Evolutionary conservation across 2,888 invertebrate genomes (phyloP).

Genomic region (Lasioglossum calceatum): DNA sequence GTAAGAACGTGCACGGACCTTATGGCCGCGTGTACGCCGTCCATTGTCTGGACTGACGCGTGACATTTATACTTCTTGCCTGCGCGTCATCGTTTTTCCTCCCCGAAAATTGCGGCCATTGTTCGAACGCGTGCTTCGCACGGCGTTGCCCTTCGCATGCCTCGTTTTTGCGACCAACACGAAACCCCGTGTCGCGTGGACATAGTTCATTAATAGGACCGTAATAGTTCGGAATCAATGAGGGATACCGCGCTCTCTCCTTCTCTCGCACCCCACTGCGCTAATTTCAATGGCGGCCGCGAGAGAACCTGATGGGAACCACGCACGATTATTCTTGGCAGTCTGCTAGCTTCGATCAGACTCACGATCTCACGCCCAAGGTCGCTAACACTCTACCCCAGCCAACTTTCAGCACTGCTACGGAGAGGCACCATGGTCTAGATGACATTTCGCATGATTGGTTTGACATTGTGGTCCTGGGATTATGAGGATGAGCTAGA

Average conservation of each 20-base stretch:
- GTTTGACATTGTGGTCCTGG: not conserved
- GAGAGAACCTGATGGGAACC: not conserved
- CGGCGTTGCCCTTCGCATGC: conserved; percentile 5
- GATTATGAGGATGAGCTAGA: not conserved
- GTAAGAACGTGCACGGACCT: conserved; percentile 52
- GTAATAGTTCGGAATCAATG: not conserved
- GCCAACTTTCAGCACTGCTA: not conserved
- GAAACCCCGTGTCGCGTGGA: conserved; percentile 4
- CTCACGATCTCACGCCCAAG: not conserved
- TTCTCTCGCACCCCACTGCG: not conserved
- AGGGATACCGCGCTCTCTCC: not conserved
- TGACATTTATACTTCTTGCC: conserved; percentile 31
- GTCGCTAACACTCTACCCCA: not conserved
- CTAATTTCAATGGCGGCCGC: conserved; percentile 1
- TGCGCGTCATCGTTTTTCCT: conserved; percentile 21
- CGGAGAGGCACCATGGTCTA: not conserved
- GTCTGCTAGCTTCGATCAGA: not conserved
- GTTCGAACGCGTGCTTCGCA: not conserved
- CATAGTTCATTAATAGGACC: conserved; percentile 1
- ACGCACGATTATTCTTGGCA: not conserved
- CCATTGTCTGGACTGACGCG: conserved; percentile 51
- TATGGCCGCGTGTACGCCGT: conserved; percentile 41
- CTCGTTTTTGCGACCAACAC: not conserved
- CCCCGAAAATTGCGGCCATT: conserved; percentile 27
- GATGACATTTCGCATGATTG: not conserved